Conservation (phyloP, 2,113 vertebrate species). For the Lonchura striata region DNA sequence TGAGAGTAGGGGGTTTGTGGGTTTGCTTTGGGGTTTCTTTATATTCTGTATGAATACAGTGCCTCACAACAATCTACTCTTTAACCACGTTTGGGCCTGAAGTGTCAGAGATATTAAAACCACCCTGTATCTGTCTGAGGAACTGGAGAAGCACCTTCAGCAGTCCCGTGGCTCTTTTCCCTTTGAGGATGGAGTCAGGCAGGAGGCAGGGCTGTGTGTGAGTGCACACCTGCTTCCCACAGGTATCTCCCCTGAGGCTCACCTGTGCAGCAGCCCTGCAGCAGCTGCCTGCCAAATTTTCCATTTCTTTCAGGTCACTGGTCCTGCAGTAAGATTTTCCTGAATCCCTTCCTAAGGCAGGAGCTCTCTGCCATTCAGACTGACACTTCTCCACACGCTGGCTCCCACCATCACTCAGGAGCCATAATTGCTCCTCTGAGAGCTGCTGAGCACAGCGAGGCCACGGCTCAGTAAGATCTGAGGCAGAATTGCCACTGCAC, state of each 20-base stretch:
- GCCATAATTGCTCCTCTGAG: background rate
- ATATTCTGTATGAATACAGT: background rate
- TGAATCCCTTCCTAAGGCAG: background rate
- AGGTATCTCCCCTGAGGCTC: background rate
- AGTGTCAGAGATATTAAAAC: background rate
- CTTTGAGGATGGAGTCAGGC: background rate
- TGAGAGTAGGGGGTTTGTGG: rapidly evolving
- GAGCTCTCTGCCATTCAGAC: background rate
- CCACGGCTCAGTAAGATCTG: background rate
- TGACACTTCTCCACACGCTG: background rate
- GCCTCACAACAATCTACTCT: background rate
- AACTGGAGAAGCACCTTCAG: too few species aligned
- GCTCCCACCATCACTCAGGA: background rate
- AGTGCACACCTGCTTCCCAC: background rate
- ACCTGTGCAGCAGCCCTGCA: background rate
- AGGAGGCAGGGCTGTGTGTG: background rate
- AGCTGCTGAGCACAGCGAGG: background rate
- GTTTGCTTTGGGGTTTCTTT: background rate
- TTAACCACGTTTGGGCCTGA: background rate
- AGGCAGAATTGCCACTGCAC: background rate
- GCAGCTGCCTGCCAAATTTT: background rate
- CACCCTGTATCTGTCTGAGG: background rate
- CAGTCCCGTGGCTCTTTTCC: background rate
- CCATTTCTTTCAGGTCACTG: background rate
- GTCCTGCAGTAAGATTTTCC: background rate